These are phyloP conservation scores for Venustoraphidia nigricollis DNA, from an alignment of 2,888 invertebrate species.

Conservation along the genomic window DNA sequence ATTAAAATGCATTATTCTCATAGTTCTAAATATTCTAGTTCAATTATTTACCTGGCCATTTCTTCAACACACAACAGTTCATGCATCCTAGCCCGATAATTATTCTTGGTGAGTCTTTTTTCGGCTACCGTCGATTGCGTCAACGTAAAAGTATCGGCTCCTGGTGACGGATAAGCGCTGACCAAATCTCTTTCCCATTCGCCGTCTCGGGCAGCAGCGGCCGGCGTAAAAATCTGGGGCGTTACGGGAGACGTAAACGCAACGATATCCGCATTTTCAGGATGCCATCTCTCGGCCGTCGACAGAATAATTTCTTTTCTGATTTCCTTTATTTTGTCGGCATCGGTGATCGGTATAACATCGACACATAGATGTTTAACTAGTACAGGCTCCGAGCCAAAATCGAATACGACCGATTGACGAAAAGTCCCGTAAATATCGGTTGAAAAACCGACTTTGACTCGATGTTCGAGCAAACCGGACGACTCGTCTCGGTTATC, in stretches of 20 bases:
- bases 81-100: slow-evolving; percentile 59
- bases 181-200: slow-evolving; percentile 38
- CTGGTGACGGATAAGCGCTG: slow-evolving; percentile 48
- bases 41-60: slow-evolving; percentile 41
- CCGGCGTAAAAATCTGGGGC: slow-evolving; percentile 30
- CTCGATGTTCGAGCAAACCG: slow-evolving; percentile 25
- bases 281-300: slow-evolving; percentile 44
- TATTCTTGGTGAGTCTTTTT: slow-evolving; percentile 43
- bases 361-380: slow-evolving; percentile 59
- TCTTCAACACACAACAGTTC: slow-evolving; percentile 63
- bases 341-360: slow-evolving; percentile 52
- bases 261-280: slow-evolving; percentile 34
- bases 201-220: slow-evolving; percentile 22
- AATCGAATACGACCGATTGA: slow-evolving; percentile 63
- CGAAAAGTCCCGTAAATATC: slow-evolving; percentile 65
- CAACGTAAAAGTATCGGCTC: slow-evolving; percentile 45
- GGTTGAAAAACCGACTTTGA: slow-evolving; percentile 44
- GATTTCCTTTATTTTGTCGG: slow-evolving; percentile 45
- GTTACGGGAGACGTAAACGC: slow-evolving; percentile 38
- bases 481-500: slow-evolving; percentile 13
- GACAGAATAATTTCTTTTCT: slow-evolving; percentile 44
- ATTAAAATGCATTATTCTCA: too few species aligned
- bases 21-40: not conserved
- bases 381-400: slow-evolving; percentile 45
- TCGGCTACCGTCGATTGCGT: slow-evolving; percentile 52